Base-by-base conservation (phyloP, 2,888 invertebrate genomes). In the Dynastes grantii region DNA sequence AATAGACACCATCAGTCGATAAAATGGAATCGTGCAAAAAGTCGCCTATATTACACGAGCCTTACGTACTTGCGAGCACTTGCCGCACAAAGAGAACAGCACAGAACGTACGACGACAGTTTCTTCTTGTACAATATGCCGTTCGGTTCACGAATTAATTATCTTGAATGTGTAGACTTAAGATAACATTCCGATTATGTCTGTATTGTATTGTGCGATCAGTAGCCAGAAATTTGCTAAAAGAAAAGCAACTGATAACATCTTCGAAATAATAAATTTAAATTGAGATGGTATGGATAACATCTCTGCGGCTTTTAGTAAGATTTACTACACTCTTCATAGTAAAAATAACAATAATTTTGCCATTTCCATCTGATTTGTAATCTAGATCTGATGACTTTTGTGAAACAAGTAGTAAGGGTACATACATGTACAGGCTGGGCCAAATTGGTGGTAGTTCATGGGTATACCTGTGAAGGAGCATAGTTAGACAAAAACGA, bases 21-120 rank as follows among this genome's bases (percentile, higher is more conserved):
- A 71, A 78, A 78, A 63, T 22, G 63, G 58, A 78, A 73, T 61
- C 64, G 78, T 64, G 78, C 71, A 78, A 78, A 78, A 71, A 78
- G 63, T 64, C 71, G 37, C 40, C 51, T 16, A 55, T 73, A 58
- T 58, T 64, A 63, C 51, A 53, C 51, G 63, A 45, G 58, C 27
- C 67, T 67, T 67, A 67, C 73, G 58, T 73, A 37, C 55, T 51
- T 58, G 11, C 2, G 37, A 29, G 37, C 68, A 27, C 51, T 68
- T 51, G 67, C 49, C n/a, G 37, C 37, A 64, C 6, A 22, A 55
- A 55, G 32, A 13, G n/a, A n/a, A 32, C 13, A 11, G 1, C 11
- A n/a, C 6, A 32, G 32, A 63, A 63, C 32, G 22, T 27, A 13
- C 63, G 29, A 32, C 27, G 29, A n/a, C 27, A 29, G 63, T 32